These are phyloP conservation scores for Varanus salvator DNA, from an alignment of 2,113 vertebrate species.

Conservation along the genomic window DNA sequence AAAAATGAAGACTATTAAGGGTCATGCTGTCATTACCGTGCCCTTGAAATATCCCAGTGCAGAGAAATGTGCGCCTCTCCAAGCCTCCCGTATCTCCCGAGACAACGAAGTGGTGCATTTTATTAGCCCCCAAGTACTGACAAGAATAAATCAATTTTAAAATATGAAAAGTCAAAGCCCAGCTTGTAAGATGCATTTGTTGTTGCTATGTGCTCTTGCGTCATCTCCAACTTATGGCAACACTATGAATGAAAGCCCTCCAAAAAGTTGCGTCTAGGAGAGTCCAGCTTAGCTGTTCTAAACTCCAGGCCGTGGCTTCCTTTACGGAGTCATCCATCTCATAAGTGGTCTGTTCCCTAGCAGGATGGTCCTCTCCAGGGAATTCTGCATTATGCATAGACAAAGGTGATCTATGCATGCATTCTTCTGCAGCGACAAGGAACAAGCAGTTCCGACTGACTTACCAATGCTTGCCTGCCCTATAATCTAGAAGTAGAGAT, in stretches of 20 bases:
- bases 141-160: background rate
- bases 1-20: background rate
- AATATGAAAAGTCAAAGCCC: background rate
- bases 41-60: constrained; percentile 21
- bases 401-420: background rate
- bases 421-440: background rate
- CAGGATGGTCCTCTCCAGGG: too few relatives aligned
- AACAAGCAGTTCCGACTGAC: background rate
- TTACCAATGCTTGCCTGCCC: background rate
- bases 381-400: background rate
- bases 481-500: background rate
- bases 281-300: too few relatives aligned
- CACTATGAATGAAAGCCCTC: too few relatives aligned
- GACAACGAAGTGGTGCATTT: constrained; percentile 1
- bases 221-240: too few relatives aligned
- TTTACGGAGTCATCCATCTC: too few relatives aligned
- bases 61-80: background rate
- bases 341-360: too few relatives aligned
- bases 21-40: constrained; percentile 4
- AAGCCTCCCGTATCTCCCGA: constrained; percentile 22
- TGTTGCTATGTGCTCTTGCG: too few relatives aligned
- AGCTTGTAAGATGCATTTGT: too few relatives aligned
- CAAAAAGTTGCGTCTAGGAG: too few relatives aligned
- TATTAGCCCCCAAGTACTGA: constrained; percentile 7
- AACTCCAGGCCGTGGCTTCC: too few relatives aligned